Evolutionary conservation across 2,888 invertebrate genomes (phyloP).

Genomic region (Eremobia ochroleuca): DNA sequence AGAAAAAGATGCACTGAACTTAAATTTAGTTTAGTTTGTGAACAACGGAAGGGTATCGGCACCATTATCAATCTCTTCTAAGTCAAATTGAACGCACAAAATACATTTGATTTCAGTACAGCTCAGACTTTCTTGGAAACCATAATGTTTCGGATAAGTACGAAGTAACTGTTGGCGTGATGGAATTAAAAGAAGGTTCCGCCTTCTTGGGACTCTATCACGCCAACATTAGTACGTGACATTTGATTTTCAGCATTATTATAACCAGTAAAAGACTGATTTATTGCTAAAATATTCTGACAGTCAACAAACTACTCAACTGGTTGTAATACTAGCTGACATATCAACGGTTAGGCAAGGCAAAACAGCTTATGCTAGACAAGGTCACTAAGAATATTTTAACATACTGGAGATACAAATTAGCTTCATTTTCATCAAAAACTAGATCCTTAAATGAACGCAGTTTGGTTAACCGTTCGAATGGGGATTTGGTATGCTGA

Average conservation of each 20-base stretch:
- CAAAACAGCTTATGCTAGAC: neutral
- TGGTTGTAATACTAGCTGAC: neutral
- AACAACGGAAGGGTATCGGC: too few species aligned
- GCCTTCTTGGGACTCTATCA: conserved; percentile 32
- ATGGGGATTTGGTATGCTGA: neutral
- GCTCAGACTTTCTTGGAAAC: conserved; percentile 24
- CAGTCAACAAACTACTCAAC: neutral
- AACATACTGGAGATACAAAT: neutral
- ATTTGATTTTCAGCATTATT: conserved; percentile 17
- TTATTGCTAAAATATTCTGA: conserved; percentile 14
- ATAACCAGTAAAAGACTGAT: conserved; percentile 3
- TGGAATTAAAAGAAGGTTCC: neutral
- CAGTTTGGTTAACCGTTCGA: neutral
- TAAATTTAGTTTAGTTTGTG: too few species aligned
- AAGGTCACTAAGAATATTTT: neutral
- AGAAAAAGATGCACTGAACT: too few species aligned
- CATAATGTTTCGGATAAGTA: conserved; percentile 34
- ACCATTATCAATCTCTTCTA: too few species aligned
- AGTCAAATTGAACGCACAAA: too few species aligned
- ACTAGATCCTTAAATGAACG: neutral
- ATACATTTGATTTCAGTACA: conserved; percentile 17
- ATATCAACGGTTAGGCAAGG: neutral
- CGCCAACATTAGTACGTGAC: conserved; percentile 16
- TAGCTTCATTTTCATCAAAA: neutral
- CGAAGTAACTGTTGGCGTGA: neutral